Base-by-base conservation (phyloP, 2,888 invertebrate species). In the Rhamphomyia laevipes region DNA sequence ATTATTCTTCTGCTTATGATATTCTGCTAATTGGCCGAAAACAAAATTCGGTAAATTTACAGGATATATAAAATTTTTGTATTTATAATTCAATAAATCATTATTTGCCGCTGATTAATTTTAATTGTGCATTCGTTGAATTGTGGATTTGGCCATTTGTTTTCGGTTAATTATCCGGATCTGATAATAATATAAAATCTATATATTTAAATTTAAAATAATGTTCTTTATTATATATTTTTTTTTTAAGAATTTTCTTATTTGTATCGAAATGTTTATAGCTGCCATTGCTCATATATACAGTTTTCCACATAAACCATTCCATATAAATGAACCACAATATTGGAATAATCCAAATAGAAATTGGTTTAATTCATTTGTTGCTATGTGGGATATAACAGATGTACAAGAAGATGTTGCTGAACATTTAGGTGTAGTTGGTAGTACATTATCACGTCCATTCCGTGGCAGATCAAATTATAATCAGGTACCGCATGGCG, bases 191-290 rank as follows among this genome's bases (percentile, higher is more conserved):
- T n/a, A n/a, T n/a, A n/a, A n/a, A n/a, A n/a, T n/a, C n/a, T n/a
- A n/a, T n/a, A n/a, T n/a, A n/a, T n/a, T n/a, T n/a, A 46, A 27
- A 2, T 18, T 13, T 13, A 13, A 18, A 31, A 33, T 17, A 41
- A 30, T n/a, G 15, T 30, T 44, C 37, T 47, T n/a, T n/a, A n/a
- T 3, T 31, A 30, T 51, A n/a, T 51, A 53, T 55, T 50, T 58
- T 52, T 56, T 50, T 51, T 74, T 75, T 16, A 75, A 94, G 85
- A 90, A 96, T 73, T 94, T 96, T 71, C 73, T 92, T 49, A 93
- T 96, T 58, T 96, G 96, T 67, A 90, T 96, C 63, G 96, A 96
- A 75, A 96, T 96, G 96, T 94, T 95, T 66, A 68, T 95, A 60
- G 95, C 95, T 21, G 92, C 95, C 2, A 80, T 95, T 21, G 95